Base-by-base conservation (phyloP, 1,140 invertebrate species). In the Reticulitermes speratus region DNA sequence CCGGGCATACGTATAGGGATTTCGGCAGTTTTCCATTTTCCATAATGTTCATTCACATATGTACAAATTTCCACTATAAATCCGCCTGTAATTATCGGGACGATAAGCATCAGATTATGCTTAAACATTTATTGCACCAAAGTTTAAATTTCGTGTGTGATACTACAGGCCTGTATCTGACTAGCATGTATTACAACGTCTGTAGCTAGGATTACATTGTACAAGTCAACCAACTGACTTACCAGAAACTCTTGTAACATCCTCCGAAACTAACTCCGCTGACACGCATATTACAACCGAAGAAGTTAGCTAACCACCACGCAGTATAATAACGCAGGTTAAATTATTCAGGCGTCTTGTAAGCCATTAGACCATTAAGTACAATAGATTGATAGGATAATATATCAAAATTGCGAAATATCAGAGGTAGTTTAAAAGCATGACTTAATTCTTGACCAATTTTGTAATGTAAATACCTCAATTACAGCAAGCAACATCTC, bases 401-500 rank as follows among this genome's bases (percentile, higher is more conserved):
- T n/a, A 75, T 75, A 30, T 75, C 65, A 75, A 75, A 75, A 75
- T 75, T 75, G 65, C 65, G 65, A 75, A 75, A 75, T 14, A 75
- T 75, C n/a, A 75, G 65, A 30, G 65, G n/a, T 25, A 30, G 65
- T 75, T n/a, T 75, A 75, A 11, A 9, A 25, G 25, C 65, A 75
- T 12, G n/a, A 75, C 65, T n/a, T 75, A 75, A 30, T 75, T 30
- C 14, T 6, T 75, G 65, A 75, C 25, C 65, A 75, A 75, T 75
- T 75, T 75, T 75, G 65, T 75, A 75, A 75, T 75, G 7, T 30
- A 75, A 75, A 75, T 75, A 75, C 65, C 65, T 75, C n/a, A 75
- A 75, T 75, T 75, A 75, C 25, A 30, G 65, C 52, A 55, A 55
- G 19, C 52, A 19, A 21, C 19, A 55, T 55, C 52, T 55, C 19